These are phyloP conservation scores for Alligator mississippiensis DNA, from an alignment of 2,113 vertebrate species.

Conservation along the genomic window DNA sequence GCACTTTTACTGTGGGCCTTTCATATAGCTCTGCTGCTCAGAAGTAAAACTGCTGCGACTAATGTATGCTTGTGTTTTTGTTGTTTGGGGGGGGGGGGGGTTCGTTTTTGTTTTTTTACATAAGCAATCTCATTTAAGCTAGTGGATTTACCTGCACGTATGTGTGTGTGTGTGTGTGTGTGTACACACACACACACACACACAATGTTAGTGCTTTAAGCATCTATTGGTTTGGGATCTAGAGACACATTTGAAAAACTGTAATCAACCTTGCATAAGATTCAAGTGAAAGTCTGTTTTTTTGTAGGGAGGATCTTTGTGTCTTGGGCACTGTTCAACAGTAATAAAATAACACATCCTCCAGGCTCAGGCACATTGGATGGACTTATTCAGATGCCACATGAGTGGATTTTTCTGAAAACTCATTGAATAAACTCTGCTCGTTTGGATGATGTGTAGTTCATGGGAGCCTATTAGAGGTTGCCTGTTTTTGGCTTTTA, in stretches of 20 bases:
- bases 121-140: rapidly evolving
- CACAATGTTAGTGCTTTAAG: rapidly evolving
- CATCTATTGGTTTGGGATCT: neutral
- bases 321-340: neutral
- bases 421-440: slow-evolving; percentile 15
- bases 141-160: neutral
- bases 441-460: neutral
- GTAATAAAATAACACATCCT: neutral
- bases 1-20: neutral
- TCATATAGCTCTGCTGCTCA: neutral
- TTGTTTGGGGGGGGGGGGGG: too few species aligned
- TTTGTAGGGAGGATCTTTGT: neutral
- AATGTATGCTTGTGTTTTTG: rapidly evolving
- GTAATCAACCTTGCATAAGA: neutral
- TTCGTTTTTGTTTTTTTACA: neutral
- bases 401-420: neutral
- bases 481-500: neutral
- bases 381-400: slow-evolving; percentile 17
- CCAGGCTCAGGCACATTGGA: slow-evolving; percentile 11
- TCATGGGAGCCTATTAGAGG: neutral
- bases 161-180: too few species aligned
- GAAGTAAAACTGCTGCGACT: neutral
- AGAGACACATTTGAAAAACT: neutral
- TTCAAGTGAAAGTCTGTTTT: neutral
- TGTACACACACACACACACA: neutral